Base-by-base conservation (phyloP, 2,888 invertebrate genomes). In the Arrhopalites spinosus region DNA sequence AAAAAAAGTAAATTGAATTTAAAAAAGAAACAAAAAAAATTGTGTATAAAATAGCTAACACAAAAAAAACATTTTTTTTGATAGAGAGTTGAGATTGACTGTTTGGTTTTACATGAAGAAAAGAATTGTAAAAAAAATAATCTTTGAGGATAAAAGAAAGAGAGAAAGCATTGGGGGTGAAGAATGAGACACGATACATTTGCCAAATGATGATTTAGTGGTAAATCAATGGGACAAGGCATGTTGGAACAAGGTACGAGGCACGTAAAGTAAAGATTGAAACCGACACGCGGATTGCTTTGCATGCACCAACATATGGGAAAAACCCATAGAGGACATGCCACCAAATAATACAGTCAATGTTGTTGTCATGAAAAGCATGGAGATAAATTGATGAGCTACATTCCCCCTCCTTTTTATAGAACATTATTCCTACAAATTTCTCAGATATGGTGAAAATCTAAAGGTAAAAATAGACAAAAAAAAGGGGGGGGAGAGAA, bases 171-270 rank as follows among this genome's bases (percentile, higher is more conserved):
- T 13, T n/a, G 56, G n/a, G 56, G 56, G 23, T 56, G 8, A 56
- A 13, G n/a, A n/a, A 56, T 8, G 23, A 59, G 43, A 56, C 61
- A 71, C 61, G 36, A 61, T 71, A 56, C 71, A 71, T 71, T 71
- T 71, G 71, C 59, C 71, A 71, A 61, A 59, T 71, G 71, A 71
- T 71, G 71, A 71, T 71, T 71, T 71, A 71, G 59, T 59, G 59
- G 23, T 20, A 71, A 71, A 71, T 71, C 71, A 71, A 71, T 71
- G 71, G 56, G 11, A 36, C 36, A 56, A 59, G 43, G 59, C 56
- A 59, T 71, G 71, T 71, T 71, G 56, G 71, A 71, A 71, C 59
- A 71, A 59, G 71, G 59, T 59, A 59, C 71, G 61, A 59, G 50
- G 20, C 61, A 59, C 61, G 71, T 59, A 61, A 56, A 71, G 71